Base-by-base conservation (phyloP, 2,797 vertebrate genomes). In the Pangasius larnaudii region DNA sequence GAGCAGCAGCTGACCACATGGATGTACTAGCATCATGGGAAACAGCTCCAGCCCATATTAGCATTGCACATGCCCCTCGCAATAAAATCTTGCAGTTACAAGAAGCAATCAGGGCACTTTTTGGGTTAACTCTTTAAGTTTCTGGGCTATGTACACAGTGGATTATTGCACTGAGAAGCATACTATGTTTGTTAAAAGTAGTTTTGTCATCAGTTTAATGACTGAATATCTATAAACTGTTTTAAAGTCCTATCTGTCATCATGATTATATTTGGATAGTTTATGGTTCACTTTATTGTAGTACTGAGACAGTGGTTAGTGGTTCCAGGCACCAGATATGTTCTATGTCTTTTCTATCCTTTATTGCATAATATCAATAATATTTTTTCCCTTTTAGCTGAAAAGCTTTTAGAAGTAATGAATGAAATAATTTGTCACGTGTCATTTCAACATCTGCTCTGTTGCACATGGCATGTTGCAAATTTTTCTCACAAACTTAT, bases 11-110 rank as follows among this genome's bases (percentile, higher is more conserved):
- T 63, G 69, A 89, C 81, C 71, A 81, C 59, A 84, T 42, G 13
- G 67, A 80, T 86, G 36, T 58, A 63, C 59, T 36, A 30, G 71
- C 71, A 83, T 81, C 65, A 86, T 79, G 65, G 87, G 86, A 89
- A 88, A 88, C 36, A 36, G 58, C 84, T 84, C 42, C 71, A 85
- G 81, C 27, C 75, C 13, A 79, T 85, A 19, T 85, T 30, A 65
- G 24, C 69, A 53, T 53, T 79, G 78, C 51, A 77, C 49, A 83
- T 18, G 18, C 56, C 53, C 85, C 69, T 79, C 7, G 33, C 4
- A n/a, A 19, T 51, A 18, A 79, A 87, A 36, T 22, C 39, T 33
- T 39, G 39, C 13, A 24, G 18, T 88, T 79, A 58, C 7, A 58
- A 58, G 30, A 51, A 74, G 39, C 71, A 51, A 49, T 74, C 27